Conservation (phyloP, 2,113 vertebrate species). For the Pithys albifrons region DNA sequence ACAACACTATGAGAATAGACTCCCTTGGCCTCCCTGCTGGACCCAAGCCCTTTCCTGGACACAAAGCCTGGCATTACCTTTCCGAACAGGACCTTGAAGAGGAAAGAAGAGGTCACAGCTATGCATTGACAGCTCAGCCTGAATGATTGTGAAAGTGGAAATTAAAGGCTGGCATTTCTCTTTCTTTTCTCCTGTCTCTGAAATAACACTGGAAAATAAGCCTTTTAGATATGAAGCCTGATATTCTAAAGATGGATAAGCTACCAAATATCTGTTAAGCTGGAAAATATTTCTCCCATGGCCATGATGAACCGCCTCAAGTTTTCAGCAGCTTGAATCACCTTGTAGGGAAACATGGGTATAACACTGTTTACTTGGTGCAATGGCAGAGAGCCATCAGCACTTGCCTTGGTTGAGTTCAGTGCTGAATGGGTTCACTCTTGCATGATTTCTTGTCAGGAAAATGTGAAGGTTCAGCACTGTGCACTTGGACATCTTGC, state of each 20-base stretch:
- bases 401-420: neutral
- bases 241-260: slow-evolving; percentile 42
- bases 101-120: neutral
- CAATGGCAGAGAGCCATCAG: neutral
- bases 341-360: neutral
- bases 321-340: neutral
- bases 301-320: neutral
- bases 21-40: neutral
- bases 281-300: slow-evolving; percentile 9
- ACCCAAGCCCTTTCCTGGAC: neutral
- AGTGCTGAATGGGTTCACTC: neutral
- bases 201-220: slow-evolving; percentile 66
- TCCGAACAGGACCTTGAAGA: neutral
- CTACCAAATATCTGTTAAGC: slow-evolving; percentile 32
- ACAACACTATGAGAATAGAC: slow-evolving; percentile 74
- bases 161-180: slow-evolving; percentile 19
- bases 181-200: neutral
- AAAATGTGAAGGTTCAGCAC: neutral
- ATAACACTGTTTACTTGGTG: neutral
- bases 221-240: neutral
- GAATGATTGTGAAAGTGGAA: neutral
- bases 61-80: neutral
- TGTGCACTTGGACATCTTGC: neutral
- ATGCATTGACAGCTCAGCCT: neutral
- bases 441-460: neutral